phyloP scores from a whole-genome alignment of 1,140 invertebrate genomes.

The Ladona fulva region DNA sequence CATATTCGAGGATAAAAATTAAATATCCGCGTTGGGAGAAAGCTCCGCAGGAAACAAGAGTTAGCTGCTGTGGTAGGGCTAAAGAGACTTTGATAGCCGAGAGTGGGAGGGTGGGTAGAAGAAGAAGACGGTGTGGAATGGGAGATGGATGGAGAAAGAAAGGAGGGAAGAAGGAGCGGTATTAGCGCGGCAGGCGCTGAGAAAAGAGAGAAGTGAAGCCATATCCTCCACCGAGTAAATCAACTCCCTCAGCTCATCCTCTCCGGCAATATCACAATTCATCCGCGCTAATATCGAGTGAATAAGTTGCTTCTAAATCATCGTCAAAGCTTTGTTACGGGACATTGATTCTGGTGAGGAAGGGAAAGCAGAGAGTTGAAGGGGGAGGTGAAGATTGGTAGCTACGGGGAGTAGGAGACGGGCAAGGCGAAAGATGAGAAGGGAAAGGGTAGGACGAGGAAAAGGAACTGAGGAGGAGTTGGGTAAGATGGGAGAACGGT shows the following conservation, averaged over 20 bases:
- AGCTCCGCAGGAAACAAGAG: too few species aligned
- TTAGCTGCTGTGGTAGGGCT: not conserved
- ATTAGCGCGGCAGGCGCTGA: not conserved
- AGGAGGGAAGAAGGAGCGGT: not conserved
- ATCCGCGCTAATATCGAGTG: constrained; percentile 7
- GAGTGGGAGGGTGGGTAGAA: not conserved
- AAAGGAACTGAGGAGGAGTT: too few species aligned
- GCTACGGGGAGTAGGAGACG: not conserved
- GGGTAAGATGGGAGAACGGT: too few species aligned
- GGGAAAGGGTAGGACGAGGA: too few species aligned
- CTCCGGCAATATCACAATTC: not conserved
- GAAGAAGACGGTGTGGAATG: not conserved
- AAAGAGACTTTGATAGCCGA: not conserved
- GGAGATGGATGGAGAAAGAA: not conserved
- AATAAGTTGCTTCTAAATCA: not conserved
- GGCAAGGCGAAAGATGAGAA: too few species aligned
- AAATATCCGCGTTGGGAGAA: too few species aligned
- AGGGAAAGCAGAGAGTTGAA: not conserved
- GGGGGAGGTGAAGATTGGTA: not conserved
- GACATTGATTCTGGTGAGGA: not conserved
- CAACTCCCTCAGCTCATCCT: not conserved
- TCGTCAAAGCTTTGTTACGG: not conserved
- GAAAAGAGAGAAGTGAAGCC: not conserved
- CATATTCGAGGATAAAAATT: too few species aligned
- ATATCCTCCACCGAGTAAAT: not conserved